phyloP scores from a whole-genome alignment of 2,113 vertebrate genomes.

The Grammomys surdaster region DNA sequence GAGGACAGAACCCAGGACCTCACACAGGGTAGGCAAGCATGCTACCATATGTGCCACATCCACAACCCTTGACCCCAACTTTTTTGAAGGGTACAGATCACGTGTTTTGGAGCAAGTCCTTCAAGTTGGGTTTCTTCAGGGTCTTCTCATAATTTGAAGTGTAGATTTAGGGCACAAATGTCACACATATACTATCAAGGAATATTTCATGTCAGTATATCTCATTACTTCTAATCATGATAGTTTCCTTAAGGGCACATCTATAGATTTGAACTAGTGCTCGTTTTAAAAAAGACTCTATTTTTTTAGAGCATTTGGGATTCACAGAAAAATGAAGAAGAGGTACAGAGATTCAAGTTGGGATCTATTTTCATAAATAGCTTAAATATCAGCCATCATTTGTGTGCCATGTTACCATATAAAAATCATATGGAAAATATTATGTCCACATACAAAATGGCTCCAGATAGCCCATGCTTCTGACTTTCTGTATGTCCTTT shows the following conservation, averaged over 20 bases:
- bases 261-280: neutral
- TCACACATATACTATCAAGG: neutral
- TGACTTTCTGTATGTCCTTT: neutral
- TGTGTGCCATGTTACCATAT: neutral
- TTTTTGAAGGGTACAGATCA: neutral
- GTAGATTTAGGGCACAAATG: neutral
- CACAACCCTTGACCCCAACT: neutral
- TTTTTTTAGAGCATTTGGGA: slow-evolving; percentile 6
- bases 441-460: neutral
- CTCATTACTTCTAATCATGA: neutral
- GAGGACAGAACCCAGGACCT: neutral
- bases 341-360: neutral
- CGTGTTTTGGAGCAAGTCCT: neutral
- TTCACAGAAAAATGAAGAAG: neutral
- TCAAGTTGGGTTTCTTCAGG: neutral
- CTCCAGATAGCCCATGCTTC: slow-evolving; percentile 34
- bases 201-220: neutral
- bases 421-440: slow-evolving; percentile 8
- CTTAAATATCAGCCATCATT: neutral
- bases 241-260: neutral
- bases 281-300: neutral
- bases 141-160: neutral
- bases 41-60: neutral
- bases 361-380: neutral
- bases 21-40: neutral